Conservation (phyloP, 2,888 invertebrate genomes). For the Cepaea hortensis region DNA sequence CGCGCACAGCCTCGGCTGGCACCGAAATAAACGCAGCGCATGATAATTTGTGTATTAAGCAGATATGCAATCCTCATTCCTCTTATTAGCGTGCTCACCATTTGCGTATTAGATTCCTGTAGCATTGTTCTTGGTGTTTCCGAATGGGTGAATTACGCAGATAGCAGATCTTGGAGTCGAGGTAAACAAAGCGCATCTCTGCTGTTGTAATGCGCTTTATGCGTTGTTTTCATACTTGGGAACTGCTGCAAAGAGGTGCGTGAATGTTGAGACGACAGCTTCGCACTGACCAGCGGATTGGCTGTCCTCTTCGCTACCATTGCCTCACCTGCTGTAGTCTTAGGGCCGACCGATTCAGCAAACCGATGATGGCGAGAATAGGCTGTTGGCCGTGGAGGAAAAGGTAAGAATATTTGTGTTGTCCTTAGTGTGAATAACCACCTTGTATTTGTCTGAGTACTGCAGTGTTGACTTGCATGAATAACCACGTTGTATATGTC, state of each 20-base stretch:
- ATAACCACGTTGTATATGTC: no score
- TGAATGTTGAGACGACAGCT: constrained; percentile 10
- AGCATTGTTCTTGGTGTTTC: background rate
- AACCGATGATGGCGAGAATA: background rate
- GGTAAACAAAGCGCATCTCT: background rate
- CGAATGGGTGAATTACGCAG: background rate
- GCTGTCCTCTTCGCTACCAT: constrained; percentile 4
- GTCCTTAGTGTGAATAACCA: background rate
- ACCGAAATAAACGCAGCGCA: background rate
- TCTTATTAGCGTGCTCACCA: background rate
- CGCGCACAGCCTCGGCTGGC: background rate
- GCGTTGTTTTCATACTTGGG: no score
- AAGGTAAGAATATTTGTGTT: background rate
- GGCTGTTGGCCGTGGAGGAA: constrained; percentile 16
- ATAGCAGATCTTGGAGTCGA: background rate
- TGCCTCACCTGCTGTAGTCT: constrained; percentile 11
- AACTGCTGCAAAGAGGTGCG: background rate
- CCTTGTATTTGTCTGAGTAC: no score
- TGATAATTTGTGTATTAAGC: background rate
- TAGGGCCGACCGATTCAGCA: background rate
- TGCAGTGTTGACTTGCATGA: no score
- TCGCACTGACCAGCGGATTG: background rate
- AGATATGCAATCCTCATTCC: background rate
- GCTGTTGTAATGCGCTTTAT: background rate
- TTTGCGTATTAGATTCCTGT: background rate